These are phyloP conservation scores for Paralinhomoeus sp. DNA, from an alignment of 2,888 invertebrate species.

Conservation along the genomic window DNA sequence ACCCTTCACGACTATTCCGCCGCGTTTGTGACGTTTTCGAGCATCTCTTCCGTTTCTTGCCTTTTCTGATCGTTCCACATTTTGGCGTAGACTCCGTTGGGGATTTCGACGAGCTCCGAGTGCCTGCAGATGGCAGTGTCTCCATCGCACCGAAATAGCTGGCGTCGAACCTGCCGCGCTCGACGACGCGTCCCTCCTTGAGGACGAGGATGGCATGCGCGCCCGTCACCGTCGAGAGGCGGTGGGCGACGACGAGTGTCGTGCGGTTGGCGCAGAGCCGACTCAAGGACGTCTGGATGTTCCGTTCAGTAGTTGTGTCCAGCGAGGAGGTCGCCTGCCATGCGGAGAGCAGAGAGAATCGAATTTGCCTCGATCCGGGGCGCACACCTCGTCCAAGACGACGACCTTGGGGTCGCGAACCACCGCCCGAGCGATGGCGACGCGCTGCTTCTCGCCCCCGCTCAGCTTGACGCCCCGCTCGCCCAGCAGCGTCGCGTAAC, in stretches of 20 bases:
- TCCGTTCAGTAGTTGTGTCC: conserved; percentile 78
- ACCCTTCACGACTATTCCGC: too few species aligned
- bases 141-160: too few species aligned
- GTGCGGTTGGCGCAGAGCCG: conserved; percentile 61
- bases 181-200: conserved; percentile 67
- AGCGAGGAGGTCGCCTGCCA: conserved; percentile 46
- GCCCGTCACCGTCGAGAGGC: conserved; percentile 69
- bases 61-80: conserved; percentile 93
- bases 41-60: too few species aligned
- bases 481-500: conserved; percentile 44
- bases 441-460: too few species aligned
- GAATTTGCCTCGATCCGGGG: too few species aligned
- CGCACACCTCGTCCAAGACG: conserved; percentile 74
- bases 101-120: too few species aligned
- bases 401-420: conserved; percentile 72
- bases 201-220: conserved; percentile 81
- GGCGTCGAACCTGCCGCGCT: too few species aligned
- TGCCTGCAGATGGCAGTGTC: too few species aligned
- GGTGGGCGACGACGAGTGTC: conserved; percentile 76
- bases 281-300: conserved; percentile 39
- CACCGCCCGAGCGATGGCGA: conserved; percentile 78
- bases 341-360: too few species aligned
- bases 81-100: conserved; percentile 52
- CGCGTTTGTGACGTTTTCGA: too few species aligned
- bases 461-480: conserved; percentile 79